Percentiles rank a stretch among this genome's conserved stretches.
These are phyloP conservation scores for Pongo abelii DNA, from an alignment of 2,113 vertebrate genomes.

Conservation along the genomic window DNA sequence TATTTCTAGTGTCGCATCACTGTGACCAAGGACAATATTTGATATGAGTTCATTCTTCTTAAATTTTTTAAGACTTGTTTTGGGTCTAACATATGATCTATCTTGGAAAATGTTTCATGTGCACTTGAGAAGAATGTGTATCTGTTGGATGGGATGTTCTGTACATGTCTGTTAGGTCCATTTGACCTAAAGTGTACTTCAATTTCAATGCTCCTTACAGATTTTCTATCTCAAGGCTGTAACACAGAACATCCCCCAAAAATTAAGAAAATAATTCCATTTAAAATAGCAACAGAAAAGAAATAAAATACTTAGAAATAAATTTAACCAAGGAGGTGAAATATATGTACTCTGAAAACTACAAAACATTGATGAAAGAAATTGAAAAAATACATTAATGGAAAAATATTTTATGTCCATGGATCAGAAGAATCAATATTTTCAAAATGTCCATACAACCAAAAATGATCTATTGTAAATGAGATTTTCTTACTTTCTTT, in stretches of 20 bases:
- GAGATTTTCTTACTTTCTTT: not conserved
- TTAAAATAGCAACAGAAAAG: not conserved
- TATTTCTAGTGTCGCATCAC: not conserved
- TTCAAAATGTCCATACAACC: not conserved
- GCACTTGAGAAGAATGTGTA: not conserved
- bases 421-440: not conserved
- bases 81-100: not conserved
- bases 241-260: not conserved
- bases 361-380: not conserved
- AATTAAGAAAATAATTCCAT: not conserved
- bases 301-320: not conserved
- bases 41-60: not conserved
- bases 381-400: not conserved
- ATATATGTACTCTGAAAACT: not conserved
- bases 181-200: not conserved
- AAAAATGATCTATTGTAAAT: not conserved
- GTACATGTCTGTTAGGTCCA: not conserved
- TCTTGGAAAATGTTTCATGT: not conserved
- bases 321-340: not conserved
- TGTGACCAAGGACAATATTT: no score
- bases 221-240: not conserved
- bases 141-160: not conserved
- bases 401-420: not conserved
- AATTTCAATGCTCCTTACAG: not conserved
- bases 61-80: not conserved